A percentile compares a stretch with the other conserved stretches of the same genome.
Conservation (phyloP, 2,888 invertebrate species). For the Neoaliturus tenellus region DNA sequence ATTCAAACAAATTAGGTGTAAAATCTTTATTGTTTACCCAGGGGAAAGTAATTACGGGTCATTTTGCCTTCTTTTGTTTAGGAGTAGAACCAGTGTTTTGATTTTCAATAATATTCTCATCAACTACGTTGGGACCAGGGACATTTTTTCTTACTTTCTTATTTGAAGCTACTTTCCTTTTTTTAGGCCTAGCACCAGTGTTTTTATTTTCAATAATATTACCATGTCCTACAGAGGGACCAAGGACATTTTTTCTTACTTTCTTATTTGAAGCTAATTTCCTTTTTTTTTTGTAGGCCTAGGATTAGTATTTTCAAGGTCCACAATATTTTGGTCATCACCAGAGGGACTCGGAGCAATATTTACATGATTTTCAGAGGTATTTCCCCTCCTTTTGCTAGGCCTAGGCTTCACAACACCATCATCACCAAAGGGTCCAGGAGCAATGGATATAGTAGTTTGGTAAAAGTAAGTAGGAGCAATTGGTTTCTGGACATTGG, state of each 20-base stretch:
- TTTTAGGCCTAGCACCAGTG: background rate
- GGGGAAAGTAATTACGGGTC: background rate
- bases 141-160: background rate
- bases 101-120: background rate
- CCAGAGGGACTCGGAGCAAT: background rate
- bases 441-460: constrained; percentile 3
- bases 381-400: background rate
- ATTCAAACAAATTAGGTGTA: background rate
- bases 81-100: background rate
- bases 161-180: background rate
- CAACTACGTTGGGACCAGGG: background rate
- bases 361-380: background rate
- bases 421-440: background rate
- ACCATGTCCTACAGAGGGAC: background rate
- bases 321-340: background rate
- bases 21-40: background rate
- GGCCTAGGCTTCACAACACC: background rate
- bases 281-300: background rate
- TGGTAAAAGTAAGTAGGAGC: background rate
- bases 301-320: background rate
- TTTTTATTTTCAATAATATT: background rate
- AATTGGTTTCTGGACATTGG: background rate
- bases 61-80: background rate
- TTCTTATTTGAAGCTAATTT: background rate
- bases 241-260: background rate